phyloP scores from a whole-genome alignment of 2,888 invertebrate species.

The Drosophila ezoana region DNA sequence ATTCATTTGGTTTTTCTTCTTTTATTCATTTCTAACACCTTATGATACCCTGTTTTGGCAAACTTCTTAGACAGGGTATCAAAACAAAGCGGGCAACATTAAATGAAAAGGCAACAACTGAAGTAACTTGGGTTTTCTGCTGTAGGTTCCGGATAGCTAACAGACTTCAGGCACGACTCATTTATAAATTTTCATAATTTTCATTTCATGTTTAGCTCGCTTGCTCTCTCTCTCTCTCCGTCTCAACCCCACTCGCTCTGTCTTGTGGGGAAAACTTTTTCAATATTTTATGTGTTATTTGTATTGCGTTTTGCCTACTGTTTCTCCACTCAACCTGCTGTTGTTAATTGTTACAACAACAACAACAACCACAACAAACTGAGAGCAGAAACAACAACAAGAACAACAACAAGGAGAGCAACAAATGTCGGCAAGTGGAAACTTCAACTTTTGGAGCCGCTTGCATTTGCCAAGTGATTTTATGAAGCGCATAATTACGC shows the following conservation, averaged over 20 bases:
- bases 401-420: constrained; percentile 33
- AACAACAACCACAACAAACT: constrained; percentile 10
- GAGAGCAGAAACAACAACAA: constrained; percentile 12
- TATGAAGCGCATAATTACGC: constrained; percentile 79
- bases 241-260: constrained; percentile 8
- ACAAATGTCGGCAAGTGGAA: constrained; percentile 55
- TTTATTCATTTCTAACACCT: too few species aligned
- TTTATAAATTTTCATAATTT: constrained; percentile 77
- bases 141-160: constrained; percentile 11
- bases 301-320: constrained; percentile 69
- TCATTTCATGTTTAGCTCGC: constrained; percentile 45
- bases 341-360: constrained; percentile 74
- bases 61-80: constrained; percentile 21
- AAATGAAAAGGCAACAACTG: constrained; percentile 1
- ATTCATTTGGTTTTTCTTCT: too few species aligned
- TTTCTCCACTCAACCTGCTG: constrained; percentile 49
- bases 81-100: constrained; percentile 6
- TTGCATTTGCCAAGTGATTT: constrained; percentile 71
- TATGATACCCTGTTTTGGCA: background rate
- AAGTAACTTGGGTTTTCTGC: constrained; percentile 6
- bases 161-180: constrained; percentile 45
- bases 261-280: constrained; percentile 61
- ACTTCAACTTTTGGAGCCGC: constrained; percentile 55
- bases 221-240: background rate
- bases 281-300: constrained; percentile 78